phyloP scores from a whole-genome alignment of 1,140 invertebrate genomes.

The Ceratina calcarata region DNA sequence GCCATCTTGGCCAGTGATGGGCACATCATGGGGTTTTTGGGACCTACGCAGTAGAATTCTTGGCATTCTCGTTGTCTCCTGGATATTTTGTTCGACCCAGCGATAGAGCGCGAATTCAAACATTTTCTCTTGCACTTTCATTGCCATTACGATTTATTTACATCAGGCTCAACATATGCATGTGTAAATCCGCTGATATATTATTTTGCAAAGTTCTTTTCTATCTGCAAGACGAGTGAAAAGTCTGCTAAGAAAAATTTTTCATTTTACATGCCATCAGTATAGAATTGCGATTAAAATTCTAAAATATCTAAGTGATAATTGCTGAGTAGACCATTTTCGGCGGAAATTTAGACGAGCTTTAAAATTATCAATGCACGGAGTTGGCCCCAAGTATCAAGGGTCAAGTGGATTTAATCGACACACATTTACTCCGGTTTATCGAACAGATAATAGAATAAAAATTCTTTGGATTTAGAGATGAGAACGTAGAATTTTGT shows the following conservation, averaged over 20 bases:
- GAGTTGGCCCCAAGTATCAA: not conserved
- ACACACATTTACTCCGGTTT: not conserved
- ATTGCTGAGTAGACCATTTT: not conserved
- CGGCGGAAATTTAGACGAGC: not conserved
- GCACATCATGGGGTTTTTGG: no score
- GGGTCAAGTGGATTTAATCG: slow-evolving; percentile 24
- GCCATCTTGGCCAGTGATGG: slow-evolving; percentile 62
- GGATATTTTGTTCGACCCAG: slow-evolving; percentile 16
- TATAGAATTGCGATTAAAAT: no score
- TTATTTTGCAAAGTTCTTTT: no score
- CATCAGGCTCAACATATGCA: no score
- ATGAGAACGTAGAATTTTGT: not conserved
- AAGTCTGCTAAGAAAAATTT: no score
- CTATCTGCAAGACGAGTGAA: no score
- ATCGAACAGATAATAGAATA: not conserved
- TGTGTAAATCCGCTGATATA: no score
- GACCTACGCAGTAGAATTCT: no score
- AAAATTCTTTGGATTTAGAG: not conserved
- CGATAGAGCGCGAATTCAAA: slow-evolving; percentile 33
- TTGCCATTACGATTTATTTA: no score
- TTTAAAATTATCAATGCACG: slow-evolving; percentile 28
- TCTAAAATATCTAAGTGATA: no score
- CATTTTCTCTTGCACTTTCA: not conserved
- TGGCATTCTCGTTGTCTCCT: slow-evolving; percentile 13
- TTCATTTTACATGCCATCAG: no score